Evolutionary conservation across 2,888 invertebrate genomes (phyloP).

Genomic region (Cosmia pyralina): DNA sequence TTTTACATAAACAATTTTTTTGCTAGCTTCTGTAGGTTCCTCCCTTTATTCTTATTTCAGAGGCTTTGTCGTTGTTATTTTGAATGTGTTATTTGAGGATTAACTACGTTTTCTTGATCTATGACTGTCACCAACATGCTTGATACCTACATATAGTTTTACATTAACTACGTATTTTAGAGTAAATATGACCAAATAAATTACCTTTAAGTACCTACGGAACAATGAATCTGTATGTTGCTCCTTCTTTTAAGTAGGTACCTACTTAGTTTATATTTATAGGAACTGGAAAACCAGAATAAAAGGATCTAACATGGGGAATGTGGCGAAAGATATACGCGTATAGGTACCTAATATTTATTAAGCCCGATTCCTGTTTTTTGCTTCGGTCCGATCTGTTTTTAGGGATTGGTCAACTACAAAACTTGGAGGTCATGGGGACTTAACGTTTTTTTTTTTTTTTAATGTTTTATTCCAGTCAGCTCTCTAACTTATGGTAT

Average conservation of each 20-base stretch:
- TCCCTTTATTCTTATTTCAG: neutral
- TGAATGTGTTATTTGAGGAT: constrained; percentile 15
- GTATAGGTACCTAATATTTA: constrained; percentile 14
- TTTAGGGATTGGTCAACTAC: constrained; percentile 43
- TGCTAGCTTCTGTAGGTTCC: neutral
- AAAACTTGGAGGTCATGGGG: constrained; percentile 40
- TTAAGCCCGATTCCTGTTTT: constrained; percentile 26
- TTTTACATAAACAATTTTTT: neutral
- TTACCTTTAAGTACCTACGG: too few species aligned
- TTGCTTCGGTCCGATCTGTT: constrained; percentile 29
- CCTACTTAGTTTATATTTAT: neutral
- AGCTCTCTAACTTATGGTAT: constrained; percentile 19
- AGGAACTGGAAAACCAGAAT: neutral
- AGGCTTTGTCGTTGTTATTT: neutral
- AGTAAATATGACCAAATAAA: neutral
- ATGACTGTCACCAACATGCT: neutral
- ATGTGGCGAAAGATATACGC: constrained; percentile 18
- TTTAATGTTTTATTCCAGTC: constrained; percentile 32
- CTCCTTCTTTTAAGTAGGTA: constrained; percentile 1
- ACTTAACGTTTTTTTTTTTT: constrained; percentile 41
- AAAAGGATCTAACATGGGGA: constrained; percentile 17
- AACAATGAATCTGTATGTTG: neutral
- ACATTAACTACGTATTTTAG: neutral
- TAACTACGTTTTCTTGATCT: constrained; percentile 27
- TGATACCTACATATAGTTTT: neutral